Conservation (phyloP, 2,113 vertebrate genomes). For the Sylvia atricapilla region DNA sequence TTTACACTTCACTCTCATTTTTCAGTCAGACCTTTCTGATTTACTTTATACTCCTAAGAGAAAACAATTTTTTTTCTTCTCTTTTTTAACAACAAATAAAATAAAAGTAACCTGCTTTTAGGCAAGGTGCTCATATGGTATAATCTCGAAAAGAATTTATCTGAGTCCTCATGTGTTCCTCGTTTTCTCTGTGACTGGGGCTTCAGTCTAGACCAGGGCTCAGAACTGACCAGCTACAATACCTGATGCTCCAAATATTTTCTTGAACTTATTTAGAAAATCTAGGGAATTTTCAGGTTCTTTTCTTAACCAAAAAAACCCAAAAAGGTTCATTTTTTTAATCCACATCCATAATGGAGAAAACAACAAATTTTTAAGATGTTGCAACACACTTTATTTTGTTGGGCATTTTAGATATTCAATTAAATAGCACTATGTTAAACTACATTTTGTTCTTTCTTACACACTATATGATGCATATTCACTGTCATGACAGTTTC, state of each 20-base stretch:
- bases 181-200: background rate
- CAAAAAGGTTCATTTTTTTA: background rate
- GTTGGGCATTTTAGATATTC: conserved; percentile 69
- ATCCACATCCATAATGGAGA: background rate
- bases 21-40: background rate
- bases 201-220: background rate
- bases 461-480: conserved; percentile 68
- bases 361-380: background rate
- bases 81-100: background rate
- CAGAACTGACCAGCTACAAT: background rate
- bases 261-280: background rate
- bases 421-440: conserved; percentile 72
- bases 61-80: background rate
- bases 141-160: background rate
- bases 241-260: background rate
- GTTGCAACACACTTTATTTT: conserved; percentile 80
- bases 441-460: conserved; percentile 68
- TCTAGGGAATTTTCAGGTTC: background rate
- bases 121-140: background rate
- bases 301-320: background rate
- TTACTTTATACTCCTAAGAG: background rate
- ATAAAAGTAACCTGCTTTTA: background rate
- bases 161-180: background rate
- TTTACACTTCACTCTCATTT: background rate
- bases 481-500: conserved; percentile 78